Percentiles rank a stretch among this genome's conserved stretches.
Conservation (phyloP, 1,140 invertebrate species). For the Anoplolepis gracilipes region DNA sequence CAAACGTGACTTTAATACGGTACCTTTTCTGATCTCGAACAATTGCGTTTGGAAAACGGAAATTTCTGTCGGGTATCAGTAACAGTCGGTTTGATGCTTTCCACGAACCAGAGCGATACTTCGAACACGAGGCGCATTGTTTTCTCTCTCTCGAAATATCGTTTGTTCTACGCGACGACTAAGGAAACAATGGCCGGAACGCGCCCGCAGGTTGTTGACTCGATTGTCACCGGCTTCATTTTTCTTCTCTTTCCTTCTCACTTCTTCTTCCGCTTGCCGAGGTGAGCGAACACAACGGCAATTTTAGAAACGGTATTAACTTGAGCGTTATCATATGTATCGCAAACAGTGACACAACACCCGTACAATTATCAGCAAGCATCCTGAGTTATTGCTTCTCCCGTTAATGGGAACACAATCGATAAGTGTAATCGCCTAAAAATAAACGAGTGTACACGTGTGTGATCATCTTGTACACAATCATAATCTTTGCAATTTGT, state of each 20-base stretch:
- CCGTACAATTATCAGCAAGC: not conserved
- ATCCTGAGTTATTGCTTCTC: not conserved
- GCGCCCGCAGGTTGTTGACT: conserved; percentile 79
- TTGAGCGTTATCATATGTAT: conserved; percentile 26
- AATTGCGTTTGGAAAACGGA: conserved; percentile 38
- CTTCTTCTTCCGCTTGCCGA: conserved; percentile 46
- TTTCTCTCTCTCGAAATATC: conserved; percentile 78
- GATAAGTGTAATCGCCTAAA: conserved; percentile 60
- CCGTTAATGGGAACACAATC: conserved; percentile 48
- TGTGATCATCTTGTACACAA: conserved; percentile 61
- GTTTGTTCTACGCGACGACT: conserved; percentile 65
- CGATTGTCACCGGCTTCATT: conserved; percentile 74
- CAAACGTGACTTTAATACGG: not conserved
- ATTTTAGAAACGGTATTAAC: conserved; percentile 50
- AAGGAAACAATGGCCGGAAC: conserved; percentile 77
- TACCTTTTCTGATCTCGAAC: not conserved
- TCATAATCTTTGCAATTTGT: conserved; percentile 71
- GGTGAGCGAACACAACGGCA: conserved; percentile 27
- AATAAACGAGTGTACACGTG: conserved; percentile 58
- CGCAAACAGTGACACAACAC: not conserved
- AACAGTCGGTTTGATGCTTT: conserved; percentile 67
- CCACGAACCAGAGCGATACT: conserved; percentile 65
- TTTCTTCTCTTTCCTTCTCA: conserved; percentile 54
- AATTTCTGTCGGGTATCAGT: conserved; percentile 56
- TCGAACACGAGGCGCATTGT: conserved; percentile 66